Base-by-base conservation (phyloP, 1,140 invertebrate genomes). In the honey bee (Apis mellifera) region DNA sequence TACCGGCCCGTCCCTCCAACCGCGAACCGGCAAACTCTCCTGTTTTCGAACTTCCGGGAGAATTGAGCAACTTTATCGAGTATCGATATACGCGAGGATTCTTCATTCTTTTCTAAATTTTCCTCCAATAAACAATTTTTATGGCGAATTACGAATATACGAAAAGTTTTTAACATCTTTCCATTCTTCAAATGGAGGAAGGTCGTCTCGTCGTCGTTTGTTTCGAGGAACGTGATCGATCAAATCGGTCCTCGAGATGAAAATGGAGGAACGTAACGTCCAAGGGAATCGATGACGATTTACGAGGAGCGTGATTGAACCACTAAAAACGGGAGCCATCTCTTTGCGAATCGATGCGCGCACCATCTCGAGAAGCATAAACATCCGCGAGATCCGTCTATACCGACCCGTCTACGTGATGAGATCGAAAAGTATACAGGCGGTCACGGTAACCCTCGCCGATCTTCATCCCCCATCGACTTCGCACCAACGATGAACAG, bases 401-500 rank as follows among this genome's bases (percentile, higher is more conserved):
- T 73, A 7, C 12, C 15, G 13, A 64, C 70, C 60, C 54, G 70
- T 84, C 73, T 82, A 32, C 50, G 54, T 79, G 86, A 77, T 72
- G 68, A 87, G 74, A 84, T 74, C 52, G 74, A 59, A 68, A 84
- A 81, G 82, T 88, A 66, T 70, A 78, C 78, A 82, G 60, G 72
- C 78, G 32, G 32, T 59, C 23, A 48, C 32, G 32, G 68, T 65
- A 55, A 78, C 70, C 85, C 75, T 42, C 55, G 8, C 60, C 64
- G 59, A 60, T 81, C 48, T 84, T 80, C 50, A 42, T 55, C 75
- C 65, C 65, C 75, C 60, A 48, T 77, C 76, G 84, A 86, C 89
- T 91, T 89, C 82, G 78, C 84, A 83, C 78, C 84, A 82, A 77
- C 83, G 84, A 69, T 84, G 91, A 88, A 90, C 93, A 93, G 92